Conservation (phyloP, 2,113 vertebrate genomes). For the Crotophaga sulcirostris region DNA sequence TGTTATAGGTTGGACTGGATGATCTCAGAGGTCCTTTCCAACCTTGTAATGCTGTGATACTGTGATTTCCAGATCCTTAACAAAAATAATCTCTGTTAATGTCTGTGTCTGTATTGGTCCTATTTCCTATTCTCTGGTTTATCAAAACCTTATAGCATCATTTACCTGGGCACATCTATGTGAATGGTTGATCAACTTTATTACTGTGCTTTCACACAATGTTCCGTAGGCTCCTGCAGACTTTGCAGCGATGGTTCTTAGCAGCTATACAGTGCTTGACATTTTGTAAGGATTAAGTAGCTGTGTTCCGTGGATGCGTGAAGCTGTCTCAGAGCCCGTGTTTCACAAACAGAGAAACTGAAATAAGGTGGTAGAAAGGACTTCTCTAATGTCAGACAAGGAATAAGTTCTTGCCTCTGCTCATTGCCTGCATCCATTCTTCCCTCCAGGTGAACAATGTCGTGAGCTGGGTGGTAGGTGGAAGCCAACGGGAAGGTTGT, state of each 20-base stretch:
- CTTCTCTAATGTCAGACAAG: neutral
- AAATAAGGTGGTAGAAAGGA: neutral
- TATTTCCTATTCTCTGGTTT: neutral
- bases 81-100: neutral
- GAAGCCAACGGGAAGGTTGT: neutral
- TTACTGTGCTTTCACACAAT: neutral
- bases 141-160: neutral
- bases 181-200: neutral
- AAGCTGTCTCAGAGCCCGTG: neutral
- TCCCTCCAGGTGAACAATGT: neutral
- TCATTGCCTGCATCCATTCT: neutral
- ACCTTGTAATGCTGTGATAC: too few species aligned
- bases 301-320: neutral
- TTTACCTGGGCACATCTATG: neutral
- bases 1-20: too few species aligned
- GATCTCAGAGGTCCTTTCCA: too few species aligned
- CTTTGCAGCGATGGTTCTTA: neutral
- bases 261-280: neutral
- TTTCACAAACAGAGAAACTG: neutral
- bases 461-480: neutral
- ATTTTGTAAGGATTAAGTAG: neutral
- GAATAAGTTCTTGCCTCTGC: neutral
- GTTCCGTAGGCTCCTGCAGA: neutral
- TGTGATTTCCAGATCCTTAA: neutral
- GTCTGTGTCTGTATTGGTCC: neutral